Base-by-base conservation (phyloP, 1,140 invertebrate genomes). In the Leguminivora glycinivorella region DNA sequence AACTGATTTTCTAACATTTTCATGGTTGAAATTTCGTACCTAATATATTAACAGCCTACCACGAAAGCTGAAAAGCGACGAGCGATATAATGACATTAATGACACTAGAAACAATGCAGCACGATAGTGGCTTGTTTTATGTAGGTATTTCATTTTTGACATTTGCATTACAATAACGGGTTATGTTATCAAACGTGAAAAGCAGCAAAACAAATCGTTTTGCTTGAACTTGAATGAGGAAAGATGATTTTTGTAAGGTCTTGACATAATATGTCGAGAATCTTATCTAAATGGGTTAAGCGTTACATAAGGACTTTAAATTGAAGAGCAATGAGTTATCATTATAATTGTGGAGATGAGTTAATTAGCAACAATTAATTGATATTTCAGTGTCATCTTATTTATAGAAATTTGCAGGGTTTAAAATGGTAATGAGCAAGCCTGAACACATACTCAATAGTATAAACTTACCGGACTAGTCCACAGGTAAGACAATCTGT, bases 401-500 rank as follows among this genome's bases (percentile, higher is more conserved):
- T 38, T 63, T 40, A 22, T 34, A 34, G 7, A 34, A 34, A 34
- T 7, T 10, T 34, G 31, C 31, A 34, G 9, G 29, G 6, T 31
- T 9, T 9, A 31, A 31, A 31, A 9, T 7, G 31, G 12, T 9
- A 34, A 34, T 34, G 3, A 34, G 12, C 1, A 34, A 34, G 12
- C 9, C 12, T 69, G n/a, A 19, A 17, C 43, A 9, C 25, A n/a
- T n/a, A n/a, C n/a, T n/a, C n/a, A n/a, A n/a, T n/a, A n/a, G n/a
- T 12, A 34, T 12, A 34, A 12, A 77, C 87, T 86, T 67, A 91
- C 89, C 72, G 83, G 80, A 76, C 89, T 87, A 5, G 96, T 96
- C 95, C 97, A 98, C 93, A 98, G 94, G 82, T 98, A 98, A 0
- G 97, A 98, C 12, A 98, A 92, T 71, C 94, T 92, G 80, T 97